Conservation (phyloP, 2,113 vertebrate species). For the Ochotona princeps region DNA sequence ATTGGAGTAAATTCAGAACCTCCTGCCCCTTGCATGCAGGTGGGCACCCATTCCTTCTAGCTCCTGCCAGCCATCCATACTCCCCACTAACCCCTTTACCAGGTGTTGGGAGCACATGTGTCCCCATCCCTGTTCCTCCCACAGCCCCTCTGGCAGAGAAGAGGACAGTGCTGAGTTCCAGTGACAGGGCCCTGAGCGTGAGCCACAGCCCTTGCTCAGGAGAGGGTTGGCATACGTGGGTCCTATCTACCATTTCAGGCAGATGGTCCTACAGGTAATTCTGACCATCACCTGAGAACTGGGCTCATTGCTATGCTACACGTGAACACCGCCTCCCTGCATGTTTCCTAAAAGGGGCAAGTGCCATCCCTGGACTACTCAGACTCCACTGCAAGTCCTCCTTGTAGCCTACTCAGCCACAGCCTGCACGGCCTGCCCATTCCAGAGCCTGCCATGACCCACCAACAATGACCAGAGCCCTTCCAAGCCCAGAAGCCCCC, state of each 20-base stretch:
- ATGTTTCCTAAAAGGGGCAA: background rate
- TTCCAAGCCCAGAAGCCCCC: background rate
- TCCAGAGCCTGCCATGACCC: background rate
- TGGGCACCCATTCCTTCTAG: constrained; percentile 22
- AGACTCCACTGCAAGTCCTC: background rate
- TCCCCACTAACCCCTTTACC: background rate
- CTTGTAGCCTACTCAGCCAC: background rate
- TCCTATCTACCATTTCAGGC: background rate
- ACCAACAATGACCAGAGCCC: background rate
- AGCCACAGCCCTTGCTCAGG: background rate
- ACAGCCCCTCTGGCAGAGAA: background rate
- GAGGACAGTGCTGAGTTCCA: background rate
- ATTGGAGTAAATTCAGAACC: constrained; percentile 72
- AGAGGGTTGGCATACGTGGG: background rate
- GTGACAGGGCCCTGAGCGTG: background rate
- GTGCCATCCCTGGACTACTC: background rate
- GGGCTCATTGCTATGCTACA: background rate
- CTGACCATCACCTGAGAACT: background rate
- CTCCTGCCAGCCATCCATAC: background rate
- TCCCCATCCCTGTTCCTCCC: background rate
- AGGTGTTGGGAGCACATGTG: background rate
- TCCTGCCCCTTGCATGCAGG: constrained; percentile 74
- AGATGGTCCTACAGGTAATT: background rate
- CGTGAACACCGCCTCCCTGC: background rate
- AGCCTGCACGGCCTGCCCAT: background rate